A percentile compares a stretch with the other conserved stretches of the same genome.
phyloP scores from a whole-genome alignment of 2,797 vertebrate species.

The Myotis vivesi region DNA sequence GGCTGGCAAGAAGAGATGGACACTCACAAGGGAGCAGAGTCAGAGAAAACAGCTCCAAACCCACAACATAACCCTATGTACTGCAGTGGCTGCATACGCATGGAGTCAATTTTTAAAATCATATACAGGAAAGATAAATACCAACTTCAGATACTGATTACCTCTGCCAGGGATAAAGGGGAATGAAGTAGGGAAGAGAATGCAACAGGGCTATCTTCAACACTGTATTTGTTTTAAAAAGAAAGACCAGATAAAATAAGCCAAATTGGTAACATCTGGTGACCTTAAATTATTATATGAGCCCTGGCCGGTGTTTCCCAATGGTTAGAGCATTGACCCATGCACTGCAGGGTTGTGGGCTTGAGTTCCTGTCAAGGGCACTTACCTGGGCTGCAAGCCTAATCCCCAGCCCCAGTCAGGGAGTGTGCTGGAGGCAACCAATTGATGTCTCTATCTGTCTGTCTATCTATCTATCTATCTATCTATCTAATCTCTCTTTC shows the following conservation, averaged over 20 bases:
- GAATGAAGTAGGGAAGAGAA: background rate
- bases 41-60: background rate
- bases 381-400: too few species aligned
- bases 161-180: background rate
- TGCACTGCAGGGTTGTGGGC: too few species aligned
- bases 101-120: background rate
- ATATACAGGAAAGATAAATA: background rate
- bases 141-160: background rate
- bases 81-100: background rate
- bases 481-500: too few species aligned
- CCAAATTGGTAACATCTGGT: background rate
- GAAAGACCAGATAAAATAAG: background rate
- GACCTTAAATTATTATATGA: background rate
- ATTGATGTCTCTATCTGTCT: too few species aligned
- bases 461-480: too few species aligned
- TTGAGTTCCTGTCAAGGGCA: too few species aligned
- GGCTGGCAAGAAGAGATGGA: background rate
- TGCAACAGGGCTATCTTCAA: background rate
- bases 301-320: too few species aligned
- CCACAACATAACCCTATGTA: background rate
- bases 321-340: too few species aligned
- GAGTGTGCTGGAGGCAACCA: too few species aligned
- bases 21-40: rapidly evolving
- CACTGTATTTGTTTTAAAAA: background rate
- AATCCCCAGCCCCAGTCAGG: too few species aligned